Conservation (phyloP, 1,140 invertebrate species). For the Bombus waltoni region DNA sequence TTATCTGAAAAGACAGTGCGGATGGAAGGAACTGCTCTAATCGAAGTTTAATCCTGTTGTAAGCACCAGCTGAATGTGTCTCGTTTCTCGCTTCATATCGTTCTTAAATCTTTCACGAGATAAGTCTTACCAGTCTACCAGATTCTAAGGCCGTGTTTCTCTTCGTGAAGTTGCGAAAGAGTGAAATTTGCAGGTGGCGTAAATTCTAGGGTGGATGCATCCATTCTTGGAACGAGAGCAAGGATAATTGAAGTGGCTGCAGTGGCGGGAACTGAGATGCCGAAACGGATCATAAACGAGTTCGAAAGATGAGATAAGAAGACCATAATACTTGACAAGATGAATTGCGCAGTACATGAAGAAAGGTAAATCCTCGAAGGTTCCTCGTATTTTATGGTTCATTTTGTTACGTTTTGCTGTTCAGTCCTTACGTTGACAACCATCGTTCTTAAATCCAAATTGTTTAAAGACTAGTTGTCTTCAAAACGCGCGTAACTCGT, state of each 20-base stretch:
- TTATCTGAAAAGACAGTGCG: slow-evolving; percentile 24
- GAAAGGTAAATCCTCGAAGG: slow-evolving; percentile 21
- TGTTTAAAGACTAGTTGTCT: not conserved
- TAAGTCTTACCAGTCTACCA: slow-evolving; percentile 5
- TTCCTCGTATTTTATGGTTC: slow-evolving; percentile 63
- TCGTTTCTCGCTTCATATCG: slow-evolving; percentile 28
- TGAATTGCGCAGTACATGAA: slow-evolving; percentile 51
- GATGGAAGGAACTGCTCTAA: not conserved
- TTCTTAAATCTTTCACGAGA: slow-evolving; percentile 29
- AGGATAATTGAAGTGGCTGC: slow-evolving; percentile 62
- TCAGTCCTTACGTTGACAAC: not conserved
- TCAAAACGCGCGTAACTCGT: not conserved
- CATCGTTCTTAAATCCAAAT: not conserved
- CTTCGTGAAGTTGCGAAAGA: slow-evolving; percentile 6
- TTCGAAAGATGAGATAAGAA: slow-evolving; percentile 68
- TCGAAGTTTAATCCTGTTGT: slow-evolving; percentile 16
- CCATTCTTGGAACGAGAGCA: slow-evolving; percentile 62
- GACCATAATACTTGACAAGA: slow-evolving; percentile 53
- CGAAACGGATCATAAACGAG: slow-evolving; percentile 68
- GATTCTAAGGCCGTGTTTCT: not conserved
- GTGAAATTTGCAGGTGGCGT: slow-evolving; percentile 55
- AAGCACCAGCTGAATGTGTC: slow-evolving; percentile 22
- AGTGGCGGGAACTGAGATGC: slow-evolving; percentile 59
- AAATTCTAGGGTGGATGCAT: slow-evolving; percentile 56
- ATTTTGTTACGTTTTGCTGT: slow-evolving; percentile 43